phyloP scores from a whole-genome alignment of 53 echinoderm and acorn worm species.

The Paelopatides confundens region DNA sequence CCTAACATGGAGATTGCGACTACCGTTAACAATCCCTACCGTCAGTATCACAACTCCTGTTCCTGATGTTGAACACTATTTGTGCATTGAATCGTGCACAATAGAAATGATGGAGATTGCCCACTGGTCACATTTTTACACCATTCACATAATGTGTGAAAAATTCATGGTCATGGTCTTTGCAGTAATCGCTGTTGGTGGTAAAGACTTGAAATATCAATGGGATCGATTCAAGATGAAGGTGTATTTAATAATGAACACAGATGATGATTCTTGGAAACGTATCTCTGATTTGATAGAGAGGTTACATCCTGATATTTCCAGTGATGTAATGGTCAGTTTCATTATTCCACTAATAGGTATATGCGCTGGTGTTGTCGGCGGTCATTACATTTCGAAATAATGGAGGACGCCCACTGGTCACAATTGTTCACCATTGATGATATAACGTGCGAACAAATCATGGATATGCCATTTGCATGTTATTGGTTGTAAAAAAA shows the following conservation, averaged over 20 bases:
- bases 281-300: neutral
- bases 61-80: too few species aligned
- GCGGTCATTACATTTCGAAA: neutral
- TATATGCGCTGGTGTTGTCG: neutral
- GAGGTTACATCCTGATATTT: neutral
- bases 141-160: neutral
- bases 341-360: neutral
- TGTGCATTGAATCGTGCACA: neutral
- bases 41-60: neutral
- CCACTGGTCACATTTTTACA: neutral
- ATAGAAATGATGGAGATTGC: neutral
- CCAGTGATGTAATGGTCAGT: neutral
- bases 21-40: neutral
- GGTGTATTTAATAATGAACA: neutral
- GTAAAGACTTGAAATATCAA: constrained; percentile 22
- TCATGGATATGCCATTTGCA: too few species aligned
- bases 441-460: too few species aligned
- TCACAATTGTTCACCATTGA: too few species aligned
- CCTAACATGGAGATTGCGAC: neutral
- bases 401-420: too few species aligned
- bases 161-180: neutral
- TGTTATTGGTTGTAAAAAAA: too few species aligned
- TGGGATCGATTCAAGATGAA: constrained; percentile 22
- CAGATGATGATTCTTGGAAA: neutral
- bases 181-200: neutral